A percentile compares a stretch with the other conserved stretches of the same genome.
These are phyloP conservation scores for Polylopha cassiicola DNA, from an alignment of 2,888 invertebrate species.

Conservation along the genomic window DNA sequence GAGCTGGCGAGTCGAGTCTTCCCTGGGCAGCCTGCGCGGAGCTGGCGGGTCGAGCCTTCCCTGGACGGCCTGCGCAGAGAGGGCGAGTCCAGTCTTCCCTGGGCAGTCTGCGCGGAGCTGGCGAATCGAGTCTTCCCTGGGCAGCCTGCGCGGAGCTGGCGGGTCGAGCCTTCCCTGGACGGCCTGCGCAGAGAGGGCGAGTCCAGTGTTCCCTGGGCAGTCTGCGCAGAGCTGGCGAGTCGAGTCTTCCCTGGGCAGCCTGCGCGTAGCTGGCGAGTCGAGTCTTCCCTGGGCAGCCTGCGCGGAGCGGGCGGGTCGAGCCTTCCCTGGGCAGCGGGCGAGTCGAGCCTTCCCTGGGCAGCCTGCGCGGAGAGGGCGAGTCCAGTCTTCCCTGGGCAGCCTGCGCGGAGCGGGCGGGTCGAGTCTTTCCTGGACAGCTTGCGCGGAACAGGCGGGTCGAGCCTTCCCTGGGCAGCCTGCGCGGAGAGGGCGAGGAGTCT, in stretches of 20 bases:
- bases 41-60: conserved; percentile 1
- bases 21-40: not conserved
- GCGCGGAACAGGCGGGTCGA: not conserved
- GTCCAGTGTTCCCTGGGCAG: no score
- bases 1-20: not conserved
- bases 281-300: not conserved
- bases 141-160: not conserved
- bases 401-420: not conserved
- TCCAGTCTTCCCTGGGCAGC: not conserved
- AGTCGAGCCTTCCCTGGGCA: not conserved
- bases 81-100: not conserved
- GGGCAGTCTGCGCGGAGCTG: not conserved
- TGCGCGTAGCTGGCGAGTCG: not conserved
- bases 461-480: not conserved
- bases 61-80: not conserved
- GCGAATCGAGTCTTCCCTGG: not conserved
- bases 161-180: not conserved
- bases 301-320: not conserved
- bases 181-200: not conserved
- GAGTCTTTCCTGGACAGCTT: not conserved
- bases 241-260: not conserved
- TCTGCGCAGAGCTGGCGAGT: not conserved
- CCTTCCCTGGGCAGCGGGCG: not conserved
- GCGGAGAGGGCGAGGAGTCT: not conserved
- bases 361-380: not conserved